Evolutionary conservation across 2,113 vertebrate genomes (phyloP).

Genomic region (Cheilinus undulatus): DNA sequence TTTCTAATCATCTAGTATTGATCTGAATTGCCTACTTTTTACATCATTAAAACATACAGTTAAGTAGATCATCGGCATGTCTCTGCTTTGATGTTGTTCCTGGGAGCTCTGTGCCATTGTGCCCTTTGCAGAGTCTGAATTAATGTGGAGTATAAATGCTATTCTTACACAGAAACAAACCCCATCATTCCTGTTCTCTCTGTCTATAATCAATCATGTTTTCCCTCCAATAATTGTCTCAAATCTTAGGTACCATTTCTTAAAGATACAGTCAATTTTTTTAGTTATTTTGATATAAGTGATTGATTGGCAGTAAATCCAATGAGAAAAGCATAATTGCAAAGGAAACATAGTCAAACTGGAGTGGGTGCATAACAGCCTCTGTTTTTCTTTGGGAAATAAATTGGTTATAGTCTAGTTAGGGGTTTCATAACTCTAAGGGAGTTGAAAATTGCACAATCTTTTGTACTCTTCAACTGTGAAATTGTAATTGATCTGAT

Average conservation of each 20-base stretch:
- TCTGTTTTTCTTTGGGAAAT: conserved; percentile 3
- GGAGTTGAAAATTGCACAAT: not conserved
- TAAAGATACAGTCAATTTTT: conserved; percentile 30
- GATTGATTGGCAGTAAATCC: conserved; percentile 44
- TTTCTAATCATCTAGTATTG: conserved; percentile 65
- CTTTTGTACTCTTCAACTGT: not conserved
- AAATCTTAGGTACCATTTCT: conserved; percentile 22
- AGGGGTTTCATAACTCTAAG: not conserved
- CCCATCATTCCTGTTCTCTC: conserved; percentile 6
- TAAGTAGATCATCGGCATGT: conserved; percentile 52
- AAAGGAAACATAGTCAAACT: not conserved
- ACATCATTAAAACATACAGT: conserved; percentile 62
- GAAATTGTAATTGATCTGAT: conserved; percentile 34
- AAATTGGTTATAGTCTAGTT: conserved; percentile 14
- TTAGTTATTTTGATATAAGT: conserved; percentile 44
- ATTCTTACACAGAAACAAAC: conserved; percentile 47
- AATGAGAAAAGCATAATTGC: conserved; percentile 32
- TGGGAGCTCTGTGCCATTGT: conserved; percentile 28
- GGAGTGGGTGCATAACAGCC: conserved; percentile 1
- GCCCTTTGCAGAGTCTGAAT: conserved; percentile 40
- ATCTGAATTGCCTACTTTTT: conserved; percentile 68
- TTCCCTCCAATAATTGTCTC: conserved; percentile 7
- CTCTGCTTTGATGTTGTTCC: conserved; percentile 56
- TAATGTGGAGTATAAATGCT: conserved; percentile 26
- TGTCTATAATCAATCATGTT: conserved; percentile 17